phyloP scores from a whole-genome alignment of 2,888 invertebrate species.

The Dryobota labecula region DNA sequence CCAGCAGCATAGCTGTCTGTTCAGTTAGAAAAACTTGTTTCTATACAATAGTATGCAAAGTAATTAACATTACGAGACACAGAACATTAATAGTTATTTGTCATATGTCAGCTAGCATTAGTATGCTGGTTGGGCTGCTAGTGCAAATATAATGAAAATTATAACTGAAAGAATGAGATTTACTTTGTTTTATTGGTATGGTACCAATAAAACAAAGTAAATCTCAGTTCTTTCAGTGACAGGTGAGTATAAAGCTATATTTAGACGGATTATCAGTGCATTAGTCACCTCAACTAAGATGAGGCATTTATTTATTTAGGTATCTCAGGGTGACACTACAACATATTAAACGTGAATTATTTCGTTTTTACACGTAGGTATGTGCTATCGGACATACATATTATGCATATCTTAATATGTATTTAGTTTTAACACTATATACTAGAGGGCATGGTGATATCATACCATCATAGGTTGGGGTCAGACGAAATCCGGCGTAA shows the following conservation, averaged over 20 bases:
- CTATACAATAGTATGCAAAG: no score
- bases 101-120: no score
- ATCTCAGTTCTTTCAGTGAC: no score
- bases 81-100: no score
- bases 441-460: constrained; percentile 53
- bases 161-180: no score
- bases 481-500: not conserved
- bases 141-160: no score
- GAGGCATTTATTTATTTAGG: constrained; percentile 19
- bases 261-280: constrained; percentile 10
- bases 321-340: constrained; percentile 21
- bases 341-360: not conserved
- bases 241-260: constrained; percentile 34
- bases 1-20: no score
- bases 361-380: constrained; percentile 30
- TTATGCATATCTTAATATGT: not conserved
- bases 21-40: no score
- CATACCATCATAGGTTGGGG: constrained; percentile 22
- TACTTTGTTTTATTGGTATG: no score
- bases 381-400: constrained; percentile 22
- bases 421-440: constrained; percentile 34
- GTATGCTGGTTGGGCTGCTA: no score
- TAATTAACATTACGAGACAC: no score
- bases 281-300: constrained; percentile 35
- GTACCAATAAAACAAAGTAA: no score